Percentiles rank a stretch among this genome's conserved stretches.
Evolutionary conservation across 2,113 vertebrate genomes (phyloP).

Genomic region (Triplophysa siluroides): DNA sequence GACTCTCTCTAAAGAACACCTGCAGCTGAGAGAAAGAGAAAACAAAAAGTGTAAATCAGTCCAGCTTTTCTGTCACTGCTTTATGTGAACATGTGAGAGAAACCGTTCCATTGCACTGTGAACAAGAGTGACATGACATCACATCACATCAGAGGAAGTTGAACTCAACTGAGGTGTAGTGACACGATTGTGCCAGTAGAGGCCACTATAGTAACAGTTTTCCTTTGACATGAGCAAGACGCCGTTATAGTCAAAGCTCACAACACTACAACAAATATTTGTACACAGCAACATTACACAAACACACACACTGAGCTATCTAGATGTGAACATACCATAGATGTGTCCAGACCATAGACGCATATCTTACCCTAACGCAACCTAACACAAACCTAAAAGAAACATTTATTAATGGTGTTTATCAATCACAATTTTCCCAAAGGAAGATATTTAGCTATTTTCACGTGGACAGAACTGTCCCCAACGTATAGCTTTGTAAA

Average conservation of each 20-base stretch:
- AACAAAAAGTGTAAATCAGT: neutral
- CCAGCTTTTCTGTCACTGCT: neutral
- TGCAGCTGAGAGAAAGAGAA: constrained; percentile 75
- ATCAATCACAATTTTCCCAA: neutral
- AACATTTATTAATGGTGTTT: neutral
- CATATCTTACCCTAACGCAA: neutral
- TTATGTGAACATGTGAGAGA: constrained; percentile 14
- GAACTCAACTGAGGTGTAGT: neutral
- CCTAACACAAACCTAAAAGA: neutral
- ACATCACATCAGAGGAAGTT: neutral
- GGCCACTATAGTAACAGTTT: constrained; percentile 20
- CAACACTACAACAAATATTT: too few relatives aligned
- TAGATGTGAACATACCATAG: neutral
- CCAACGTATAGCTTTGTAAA: neutral
- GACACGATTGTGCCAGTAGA: constrained; percentile 34
- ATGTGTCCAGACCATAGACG: too few relatives aligned
- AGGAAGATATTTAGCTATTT: neutral
- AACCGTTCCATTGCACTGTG: constrained; percentile 38
- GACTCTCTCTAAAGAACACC: constrained; percentile 81
- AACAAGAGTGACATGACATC: neutral
- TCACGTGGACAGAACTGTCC: neutral
- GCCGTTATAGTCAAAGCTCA: neutral
- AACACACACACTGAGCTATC: neutral
- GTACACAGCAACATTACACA: neutral
- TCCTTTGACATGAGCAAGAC: neutral